These are phyloP conservation scores for Euwallacea similis DNA, from an alignment of 1,140 invertebrate genomes.

Conservation along the genomic window DNA sequence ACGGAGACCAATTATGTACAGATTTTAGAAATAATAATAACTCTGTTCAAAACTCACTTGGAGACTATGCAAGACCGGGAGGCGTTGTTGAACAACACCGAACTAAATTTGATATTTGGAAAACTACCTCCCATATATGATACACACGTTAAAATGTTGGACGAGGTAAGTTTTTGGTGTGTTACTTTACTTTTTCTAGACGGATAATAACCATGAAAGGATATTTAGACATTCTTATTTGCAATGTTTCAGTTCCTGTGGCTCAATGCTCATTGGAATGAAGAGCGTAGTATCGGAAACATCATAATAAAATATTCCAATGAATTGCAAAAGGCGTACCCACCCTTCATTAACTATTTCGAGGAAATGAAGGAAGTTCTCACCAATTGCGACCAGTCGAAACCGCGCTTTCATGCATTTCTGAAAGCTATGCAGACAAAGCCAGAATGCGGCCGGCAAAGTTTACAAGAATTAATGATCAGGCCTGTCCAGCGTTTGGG, in stretches of 20 bases:
- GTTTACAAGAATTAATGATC: conserved; percentile 91
- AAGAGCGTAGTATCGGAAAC: conserved; percentile 76
- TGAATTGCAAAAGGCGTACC: conserved; percentile 89
- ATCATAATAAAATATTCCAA: conserved; percentile 83
- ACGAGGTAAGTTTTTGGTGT: conserved; percentile 58
- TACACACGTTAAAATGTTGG: conserved; percentile 83
- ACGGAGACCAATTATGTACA: conserved; percentile 97
- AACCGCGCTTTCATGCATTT: conserved; percentile 96
- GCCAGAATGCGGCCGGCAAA: conserved; percentile 94
- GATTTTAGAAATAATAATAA: conserved; percentile 90
- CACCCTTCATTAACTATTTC: conserved; percentile 97
- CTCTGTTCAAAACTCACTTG: conserved; percentile 91
- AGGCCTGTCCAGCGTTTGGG: conserved; percentile 95
- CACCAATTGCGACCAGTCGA: conserved; percentile 83
- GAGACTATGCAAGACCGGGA: conserved; percentile 79
- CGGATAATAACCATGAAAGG: neutral
- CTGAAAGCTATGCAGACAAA: conserved; percentile 92
- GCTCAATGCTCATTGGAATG: conserved; percentile 70
- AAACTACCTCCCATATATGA: conserved; percentile 93
- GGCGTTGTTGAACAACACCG: conserved; percentile 84
- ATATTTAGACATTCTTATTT: neutral
- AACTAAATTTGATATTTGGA: conserved; percentile 95
- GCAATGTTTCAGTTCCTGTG: conserved; percentile 57
- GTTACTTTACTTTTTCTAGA: neutral
- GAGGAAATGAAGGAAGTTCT: conserved; percentile 95